These are phyloP conservation scores for Acromyrmex echinatior DNA, from an alignment of 1,140 invertebrate species.

Conservation along the genomic window DNA sequence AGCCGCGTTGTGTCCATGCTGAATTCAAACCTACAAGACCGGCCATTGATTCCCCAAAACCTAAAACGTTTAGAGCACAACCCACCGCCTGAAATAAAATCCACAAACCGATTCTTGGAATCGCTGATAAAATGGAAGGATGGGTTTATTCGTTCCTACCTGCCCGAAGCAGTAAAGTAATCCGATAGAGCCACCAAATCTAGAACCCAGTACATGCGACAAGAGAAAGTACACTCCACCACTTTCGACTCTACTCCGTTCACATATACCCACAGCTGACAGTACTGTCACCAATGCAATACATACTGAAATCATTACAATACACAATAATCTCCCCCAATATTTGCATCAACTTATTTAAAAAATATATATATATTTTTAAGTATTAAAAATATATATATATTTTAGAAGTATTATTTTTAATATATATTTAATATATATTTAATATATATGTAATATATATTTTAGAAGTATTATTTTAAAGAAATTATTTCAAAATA, in stretches of 20 bases:
- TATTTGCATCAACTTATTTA: neutral
- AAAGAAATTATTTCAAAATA: too few relatives aligned
- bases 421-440: too few relatives aligned
- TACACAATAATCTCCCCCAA: neutral
- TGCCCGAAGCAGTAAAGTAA: conserved; percentile 98
- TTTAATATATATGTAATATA: too few relatives aligned
- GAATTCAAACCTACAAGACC: conserved; percentile 91
- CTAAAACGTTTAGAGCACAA: conserved; percentile 96
- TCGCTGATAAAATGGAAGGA: neutral
- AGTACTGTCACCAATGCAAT: conserved; percentile 96
- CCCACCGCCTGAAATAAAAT: conserved; percentile 93
- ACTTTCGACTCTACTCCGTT: conserved; percentile 96
- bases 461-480: too few relatives aligned
- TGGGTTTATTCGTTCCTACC: conserved; percentile 85
- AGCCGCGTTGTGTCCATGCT: conserved; percentile 92
- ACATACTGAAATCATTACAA: conserved; percentile 88
- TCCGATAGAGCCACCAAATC: conserved; percentile 96
- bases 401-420: too few relatives aligned
- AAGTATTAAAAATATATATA: too few relatives aligned
- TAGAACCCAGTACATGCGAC: conserved; percentile 96
- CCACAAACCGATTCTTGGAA: conserved; percentile 52
- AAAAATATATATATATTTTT: neutral
- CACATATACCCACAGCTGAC: conserved; percentile 98
- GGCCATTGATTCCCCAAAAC: conserved; percentile 98
- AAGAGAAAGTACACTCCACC: conserved; percentile 98